A percentile compares a stretch with the other conserved stretches of the same genome.
These are phyloP conservation scores for Schizopygopsis pylzovi DNA, from an alignment of 2,797 vertebrate genomes.

Conservation along the genomic window DNA sequence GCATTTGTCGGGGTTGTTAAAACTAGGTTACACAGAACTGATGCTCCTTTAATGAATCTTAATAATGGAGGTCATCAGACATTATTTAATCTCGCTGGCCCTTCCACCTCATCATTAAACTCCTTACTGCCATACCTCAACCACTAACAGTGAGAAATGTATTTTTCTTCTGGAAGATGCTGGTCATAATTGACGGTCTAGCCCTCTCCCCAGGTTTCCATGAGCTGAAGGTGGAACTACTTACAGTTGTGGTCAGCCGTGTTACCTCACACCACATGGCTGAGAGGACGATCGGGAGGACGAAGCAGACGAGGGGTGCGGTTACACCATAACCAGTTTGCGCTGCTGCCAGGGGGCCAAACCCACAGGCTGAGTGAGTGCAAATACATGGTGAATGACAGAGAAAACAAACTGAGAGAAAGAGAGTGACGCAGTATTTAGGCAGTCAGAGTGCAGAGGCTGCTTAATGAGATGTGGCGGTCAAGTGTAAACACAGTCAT, in stretches of 20 bases:
- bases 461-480: conserved; percentile 50
- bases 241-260: conserved; percentile 59
- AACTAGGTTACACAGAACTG: conserved; percentile 28
- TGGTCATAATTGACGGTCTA: conserved; percentile 46
- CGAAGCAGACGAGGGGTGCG: conserved; percentile 55
- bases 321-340: conserved; percentile 49
- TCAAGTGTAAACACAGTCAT: conserved; percentile 52
- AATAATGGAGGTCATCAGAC: conserved; percentile 44
- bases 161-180: conserved; percentile 47
- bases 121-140: conserved; percentile 42
- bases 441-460: conserved; percentile 20
- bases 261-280: conserved; percentile 60
- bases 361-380: conserved; percentile 50
- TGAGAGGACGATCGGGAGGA: conserved; percentile 52
- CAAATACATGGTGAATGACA: conserved; percentile 46
- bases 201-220: conserved; percentile 56
- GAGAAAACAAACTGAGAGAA: conserved; percentile 51
- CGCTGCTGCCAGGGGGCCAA: conserved; percentile 47
- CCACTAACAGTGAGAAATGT: conserved; percentile 54
- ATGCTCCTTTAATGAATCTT: conserved; percentile 36
- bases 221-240: conserved; percentile 60
- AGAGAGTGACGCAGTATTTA: conserved; percentile 50
- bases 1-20: conserved; percentile 21
- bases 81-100: conserved; percentile 34
- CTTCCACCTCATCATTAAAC: conserved; percentile 44